Base-by-base conservation (phyloP, 2,113 vertebrate species). In the Athene cunicularia region DNA sequence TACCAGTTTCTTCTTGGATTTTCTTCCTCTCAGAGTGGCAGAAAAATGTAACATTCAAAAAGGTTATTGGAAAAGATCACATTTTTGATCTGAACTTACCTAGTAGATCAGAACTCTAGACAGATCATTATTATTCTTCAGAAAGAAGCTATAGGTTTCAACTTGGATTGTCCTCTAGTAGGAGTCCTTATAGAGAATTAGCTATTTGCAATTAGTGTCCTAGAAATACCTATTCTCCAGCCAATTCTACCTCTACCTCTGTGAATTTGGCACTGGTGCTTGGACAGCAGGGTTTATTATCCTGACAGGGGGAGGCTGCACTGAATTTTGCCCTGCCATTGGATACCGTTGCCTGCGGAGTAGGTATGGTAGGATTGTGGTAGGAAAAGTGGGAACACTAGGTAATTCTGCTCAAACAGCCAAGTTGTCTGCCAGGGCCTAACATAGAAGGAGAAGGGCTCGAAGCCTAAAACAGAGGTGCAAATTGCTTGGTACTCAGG, bases 381-480 rank as follows among this genome's bases (percentile, higher is more conserved):
- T 45, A 89, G 80, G 95, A 92, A 86, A 97, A 97, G 80, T 67
- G 76, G 95, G 83, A 93, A 90, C 89, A 74, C 89, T 86, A 91
- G 91, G 76, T 95, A 96, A 94, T 86, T 93, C 91, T 94, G 63
- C 50, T 91, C 91, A 96, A 94, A 95, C 83, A 94, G 86, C 83
- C 80, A 89, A 77, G 72, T 33, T 60, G 80, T 87, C 90, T 97
- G 92, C 95, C 90, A 95, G 58, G 60, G 82, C 88, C 95, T 59
- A 77, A 94, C 94, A 92, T 81, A 92, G 72, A 91, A 94, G 35
- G 82, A 67, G 20, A 14, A 95, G 82, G 88, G 86, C 90, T 77
- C 72, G 82, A 90, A 94, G 80, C 80, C 90, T 62, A 95, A 95
- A 96, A 92, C 88, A 94, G 95, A 96, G 86, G 92, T 93, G 95